Base-by-base conservation (phyloP, 2,113 vertebrate genomes). In the Puma concolor region DNA sequence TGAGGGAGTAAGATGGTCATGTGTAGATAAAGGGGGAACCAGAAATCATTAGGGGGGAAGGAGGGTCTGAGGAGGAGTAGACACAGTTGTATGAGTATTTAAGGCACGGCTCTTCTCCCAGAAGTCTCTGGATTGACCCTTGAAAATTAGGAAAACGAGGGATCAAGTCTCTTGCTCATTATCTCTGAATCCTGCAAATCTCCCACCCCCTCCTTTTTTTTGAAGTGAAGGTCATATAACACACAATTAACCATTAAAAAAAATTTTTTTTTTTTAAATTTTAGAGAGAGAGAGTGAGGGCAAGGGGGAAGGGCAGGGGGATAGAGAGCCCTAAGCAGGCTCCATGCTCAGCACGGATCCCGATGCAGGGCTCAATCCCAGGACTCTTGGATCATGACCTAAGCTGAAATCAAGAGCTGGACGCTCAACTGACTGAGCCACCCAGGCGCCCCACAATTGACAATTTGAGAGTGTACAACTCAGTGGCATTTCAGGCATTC, bases 101-200 rank as follows among this genome's bases (percentile, higher is more conserved):
- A 76, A 84, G 41, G 60, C 50, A 88, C 54, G 82, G 31, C 52
- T 64, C 66, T 74, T 71, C 7, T 27, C 31, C 50, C 33, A 82
- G 25, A 94, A 60, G 36, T 87, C 74, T 90, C 82, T 87, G 50
- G n/a, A 38, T 64, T 82, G 84, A 69, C 50, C 38, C 48, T 52
- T 48, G 64, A 89, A 97, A 89, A 79, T 89, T n/a, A 87, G 71
- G 76, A 92, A 92, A 74, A 84, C 86, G 48, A 92, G 14, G 27
- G 11, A 31, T 71, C 36, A 77, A 76, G 60, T 77, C 33, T 82
- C 67, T 77, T 63, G 71, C 63, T 38, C 19, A 25, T 64, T 74
- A 54, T 87, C 44, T 85, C 77, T 80, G 66, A 91, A 72, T 88
- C 54, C 77, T 88, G 31, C 57, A 96, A 96, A 38, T 16, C 16